phyloP scores from a whole-genome alignment of 2,888 invertebrate species.

The Calameuta pallipes region DNA sequence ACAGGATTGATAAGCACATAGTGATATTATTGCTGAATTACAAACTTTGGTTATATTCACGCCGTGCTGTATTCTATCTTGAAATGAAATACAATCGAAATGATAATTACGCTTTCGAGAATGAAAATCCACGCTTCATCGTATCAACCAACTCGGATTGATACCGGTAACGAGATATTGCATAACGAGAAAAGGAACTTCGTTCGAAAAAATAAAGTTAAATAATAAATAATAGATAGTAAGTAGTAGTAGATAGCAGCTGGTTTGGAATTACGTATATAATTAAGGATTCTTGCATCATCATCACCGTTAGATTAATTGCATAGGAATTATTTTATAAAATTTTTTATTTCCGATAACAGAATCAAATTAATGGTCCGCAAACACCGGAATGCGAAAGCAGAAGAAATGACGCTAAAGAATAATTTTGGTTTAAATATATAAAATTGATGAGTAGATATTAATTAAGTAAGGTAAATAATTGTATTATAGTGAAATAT shows the following conservation, averaged over 20 bases:
- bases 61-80: background rate
- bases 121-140: background rate
- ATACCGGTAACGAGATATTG: background rate
- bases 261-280: background rate
- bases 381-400: too few relatives aligned
- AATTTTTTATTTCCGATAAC: too few relatives aligned
- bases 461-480: too few relatives aligned
- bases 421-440: too few relatives aligned
- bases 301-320: too few relatives aligned
- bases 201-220: background rate
- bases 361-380: too few relatives aligned
- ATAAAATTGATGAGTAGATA: too few relatives aligned
- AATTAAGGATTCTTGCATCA: too few relatives aligned
- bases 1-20: background rate
- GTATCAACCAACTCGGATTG: background rate
- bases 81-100: background rate
- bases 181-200: background rate
- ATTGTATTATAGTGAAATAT: too few relatives aligned
- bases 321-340: too few relatives aligned
- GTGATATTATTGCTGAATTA: background rate
- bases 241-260: background rate
- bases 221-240: background rate
- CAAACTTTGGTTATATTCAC: background rate
- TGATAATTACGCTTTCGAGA: background rate
- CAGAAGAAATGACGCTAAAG: too few relatives aligned